Evolutionary conservation across 2,797 vertebrate species (phyloP), one percentile per base, ranked within the genome.

Genomic region (Cyclopterus lumpus): DNA sequence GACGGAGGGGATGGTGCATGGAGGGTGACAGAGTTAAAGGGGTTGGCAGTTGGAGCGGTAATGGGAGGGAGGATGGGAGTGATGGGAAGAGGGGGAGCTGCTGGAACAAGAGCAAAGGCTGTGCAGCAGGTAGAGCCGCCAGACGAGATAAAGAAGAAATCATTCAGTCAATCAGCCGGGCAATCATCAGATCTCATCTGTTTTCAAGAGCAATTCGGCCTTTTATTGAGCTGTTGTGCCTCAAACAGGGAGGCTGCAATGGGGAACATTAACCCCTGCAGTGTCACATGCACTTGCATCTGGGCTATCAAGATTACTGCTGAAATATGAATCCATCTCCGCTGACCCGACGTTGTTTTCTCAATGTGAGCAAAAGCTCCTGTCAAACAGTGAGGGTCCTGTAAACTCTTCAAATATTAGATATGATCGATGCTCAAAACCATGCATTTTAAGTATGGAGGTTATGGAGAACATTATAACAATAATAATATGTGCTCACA

Each of bases 151-250:
- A 94, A 95, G 91, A 91, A 91, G 88, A 94, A 93, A 95, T 94
- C 93, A 93, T 94, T 94, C 91, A 95, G 93, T 94, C 93, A 93
- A 93, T 94, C 94, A 94, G 90, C 63, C 63, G n/a, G 77, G 86
- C 94, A 95, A 94, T 95, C 93, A 94, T 93, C 90, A 92, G 83
- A 92, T 92, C 93, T 95, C 94, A 93, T 95, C 94, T 94, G 92
- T 88, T 95, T 93, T 94, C 93, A 95, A 90, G 93, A 94, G 91
- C 93, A 92, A 92, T 93, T 89, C 90, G 87, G 83, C 86, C 91
- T 88, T 92, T 91, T 94, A 94, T 94, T 94, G 94, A 95, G 93
- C 93, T 93, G 94, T 94, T 94, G 90, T 92, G 92, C 82, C 88
- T 89, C 86, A 87, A 91, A 91, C 85, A 89, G 87, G 67, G 83